Conservation (phyloP, 2,888 invertebrate genomes). For the Crossocerus cetratus region DNA sequence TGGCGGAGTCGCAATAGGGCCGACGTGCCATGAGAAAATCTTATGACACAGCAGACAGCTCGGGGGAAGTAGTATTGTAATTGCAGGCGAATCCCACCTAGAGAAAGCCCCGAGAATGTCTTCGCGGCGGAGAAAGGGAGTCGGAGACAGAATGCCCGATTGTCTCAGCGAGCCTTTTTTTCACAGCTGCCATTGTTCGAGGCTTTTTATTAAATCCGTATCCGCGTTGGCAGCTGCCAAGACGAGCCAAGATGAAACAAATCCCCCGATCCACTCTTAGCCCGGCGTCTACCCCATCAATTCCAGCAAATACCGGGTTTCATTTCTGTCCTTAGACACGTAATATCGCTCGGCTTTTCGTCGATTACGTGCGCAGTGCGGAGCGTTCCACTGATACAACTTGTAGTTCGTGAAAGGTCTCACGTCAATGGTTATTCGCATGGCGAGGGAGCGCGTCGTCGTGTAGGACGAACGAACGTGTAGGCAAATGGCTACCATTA, state of each 20-base stretch:
- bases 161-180: slow-evolving; percentile 6
- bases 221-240: not conserved
- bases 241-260: not conserved
- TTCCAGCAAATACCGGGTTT: no score
- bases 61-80: not conserved
- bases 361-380: no score
- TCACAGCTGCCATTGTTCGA: not conserved
- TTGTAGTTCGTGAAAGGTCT: no score
- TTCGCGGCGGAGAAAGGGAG: not conserved
- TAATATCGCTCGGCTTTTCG: no score
- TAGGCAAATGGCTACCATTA: slow-evolving; percentile 54
- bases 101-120: slow-evolving; percentile 19
- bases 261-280: not conserved
- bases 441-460: slow-evolving; percentile 23
- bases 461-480: slow-evolving; percentile 14
- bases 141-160: not conserved
- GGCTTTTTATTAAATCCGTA: not conserved
- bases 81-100: not conserved
- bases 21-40: slow-evolving; percentile 25
- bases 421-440: slow-evolving; percentile 22
- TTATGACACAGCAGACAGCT: slow-evolving; percentile 16
- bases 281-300: no score
- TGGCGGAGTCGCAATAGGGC: not conserved
- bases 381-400: no score
- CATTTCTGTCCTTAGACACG: no score